phyloP scores from a whole-genome alignment of 2,888 invertebrate species.

The Nomada flava region DNA sequence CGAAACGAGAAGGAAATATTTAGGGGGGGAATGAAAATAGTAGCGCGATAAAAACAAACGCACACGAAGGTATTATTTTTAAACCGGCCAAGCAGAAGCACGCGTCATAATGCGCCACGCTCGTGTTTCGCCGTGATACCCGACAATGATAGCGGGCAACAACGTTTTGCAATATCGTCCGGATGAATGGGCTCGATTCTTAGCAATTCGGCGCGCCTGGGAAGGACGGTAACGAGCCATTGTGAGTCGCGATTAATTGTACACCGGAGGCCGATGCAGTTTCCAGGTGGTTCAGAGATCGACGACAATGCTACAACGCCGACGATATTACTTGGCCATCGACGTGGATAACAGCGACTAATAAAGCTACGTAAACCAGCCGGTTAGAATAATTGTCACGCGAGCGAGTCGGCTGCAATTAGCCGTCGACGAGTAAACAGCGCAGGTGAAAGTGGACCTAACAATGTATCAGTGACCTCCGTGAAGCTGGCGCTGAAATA shows the following conservation, averaged over 20 bases:
- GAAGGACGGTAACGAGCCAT: background rate
- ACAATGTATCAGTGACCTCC: constrained; percentile 41
- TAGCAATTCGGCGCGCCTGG: background rate
- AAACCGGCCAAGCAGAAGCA: no score
- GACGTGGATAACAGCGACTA: constrained; percentile 34
- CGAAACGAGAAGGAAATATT: no score
- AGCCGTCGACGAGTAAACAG: constrained; percentile 47
- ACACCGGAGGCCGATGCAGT: background rate
- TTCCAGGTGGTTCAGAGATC: background rate
- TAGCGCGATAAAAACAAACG: no score
- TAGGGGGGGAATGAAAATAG: no score
- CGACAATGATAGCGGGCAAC: background rate
- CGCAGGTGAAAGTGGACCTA: constrained; percentile 19
- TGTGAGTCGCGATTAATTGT: constrained; percentile 16
- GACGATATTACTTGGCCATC: constrained; percentile 7
- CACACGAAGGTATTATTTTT: no score
- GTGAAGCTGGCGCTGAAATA: constrained; percentile 6
- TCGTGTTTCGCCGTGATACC: background rate
- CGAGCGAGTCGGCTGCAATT: constrained; percentile 22
- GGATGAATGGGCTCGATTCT: background rate
- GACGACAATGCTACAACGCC: background rate
- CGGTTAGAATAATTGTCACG: constrained; percentile 27
- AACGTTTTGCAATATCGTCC: background rate
- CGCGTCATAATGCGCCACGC: no score
- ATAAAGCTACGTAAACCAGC: constrained; percentile 26